phyloP scores from a whole-genome alignment of 2,888 invertebrate species.

The Pollenia amentaria region DNA sequence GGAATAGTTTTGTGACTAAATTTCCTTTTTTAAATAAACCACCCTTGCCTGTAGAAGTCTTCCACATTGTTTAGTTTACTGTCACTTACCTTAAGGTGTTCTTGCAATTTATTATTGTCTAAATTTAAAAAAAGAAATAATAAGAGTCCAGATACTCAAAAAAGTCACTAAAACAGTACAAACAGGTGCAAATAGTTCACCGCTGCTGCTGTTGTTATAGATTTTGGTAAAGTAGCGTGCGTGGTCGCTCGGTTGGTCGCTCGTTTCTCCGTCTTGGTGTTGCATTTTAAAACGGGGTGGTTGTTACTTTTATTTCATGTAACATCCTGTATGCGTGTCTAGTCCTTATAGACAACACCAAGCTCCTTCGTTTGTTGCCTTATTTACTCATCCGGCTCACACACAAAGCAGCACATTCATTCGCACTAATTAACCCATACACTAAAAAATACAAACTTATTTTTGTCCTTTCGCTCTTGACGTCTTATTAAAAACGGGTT shows the following conservation, averaged over 20 bases:
- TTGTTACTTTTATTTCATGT: not conserved
- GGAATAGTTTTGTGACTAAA: constrained; percentile 4
- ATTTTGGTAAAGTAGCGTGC: not conserved
- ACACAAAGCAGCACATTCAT: not conserved
- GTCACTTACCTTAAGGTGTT: constrained; percentile 57
- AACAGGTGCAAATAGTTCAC: constrained; percentile 67
- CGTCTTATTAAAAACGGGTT: constrained; percentile 42
- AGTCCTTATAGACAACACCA: constrained; percentile 44
- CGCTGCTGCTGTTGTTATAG: constrained; percentile 11
- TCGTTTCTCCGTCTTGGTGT: constrained; percentile 13
- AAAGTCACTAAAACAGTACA: constrained; percentile 11
- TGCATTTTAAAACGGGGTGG: constrained; percentile 24
- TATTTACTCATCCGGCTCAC: constrained; percentile 6
- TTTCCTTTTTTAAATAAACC: constrained; percentile 1
- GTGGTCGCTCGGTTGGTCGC: constrained; percentile 3
- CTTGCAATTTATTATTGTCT: constrained; percentile 36
- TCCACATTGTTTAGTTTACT: constrained; percentile 57
- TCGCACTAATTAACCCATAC: not conserved
- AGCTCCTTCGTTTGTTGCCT: constrained; percentile 27
- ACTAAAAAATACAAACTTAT: constrained; percentile 2
- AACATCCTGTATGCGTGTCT: constrained; percentile 32
- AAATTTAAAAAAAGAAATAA: not conserved
- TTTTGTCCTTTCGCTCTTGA: constrained; percentile 66
- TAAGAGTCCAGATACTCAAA: constrained; percentile 3
- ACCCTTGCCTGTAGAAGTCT: constrained; percentile 37